Evolutionary conservation across 2,888 invertebrate species (phyloP), one percentile per base, ranked within the genome.

Genomic region (Cephus rjabovi): DNA sequence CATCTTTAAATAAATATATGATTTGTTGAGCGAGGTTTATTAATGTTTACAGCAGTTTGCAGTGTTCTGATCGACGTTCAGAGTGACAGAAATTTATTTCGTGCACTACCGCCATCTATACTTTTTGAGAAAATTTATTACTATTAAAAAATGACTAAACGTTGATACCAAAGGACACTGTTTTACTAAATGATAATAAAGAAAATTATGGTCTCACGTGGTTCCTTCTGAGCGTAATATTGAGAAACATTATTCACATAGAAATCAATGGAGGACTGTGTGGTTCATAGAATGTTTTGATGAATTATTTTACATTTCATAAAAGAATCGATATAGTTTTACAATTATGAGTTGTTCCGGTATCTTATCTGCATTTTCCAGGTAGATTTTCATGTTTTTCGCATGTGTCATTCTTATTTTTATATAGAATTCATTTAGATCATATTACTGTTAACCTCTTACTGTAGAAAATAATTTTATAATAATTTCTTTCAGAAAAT

Each of bases 331-430:
- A 34, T 33, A 30, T 1, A 31, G 3, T 71, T 34, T 31, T 30
- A 30, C 71, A 12, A 75, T 34, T 35, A 73, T 75, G 56, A 76
- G 68, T 69, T 75, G 75, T 34, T 71, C 78, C 31, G 81, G 81
- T 40, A 80, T 89, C 76, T 77, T 87, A 69, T 83, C 84, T 76
- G 73, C 83, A 70, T 86, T 89, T 81, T 86, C 87, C 68, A 87
- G 87, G 89, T 89, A 86, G 74, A 40, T 75, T 73, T 34, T 56
- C 34, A 75, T 71, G 71, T 76, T n/a, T 79, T 69, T 15, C 34
- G 30, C 23, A 11, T 56, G 70, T n/a, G 34, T 74, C 34, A 33
- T 73, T 12, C 1, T 70, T 73, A 30, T 35, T 68, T 77, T 73
- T 23, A 56, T 23, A 2, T 23, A 56, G 56, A 56, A 56, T 56